A percentile compares a stretch with the other conserved stretches of the same genome.
Conservation (phyloP, 1,140 invertebrate species). For the Acromyrmex echinatior region DNA sequence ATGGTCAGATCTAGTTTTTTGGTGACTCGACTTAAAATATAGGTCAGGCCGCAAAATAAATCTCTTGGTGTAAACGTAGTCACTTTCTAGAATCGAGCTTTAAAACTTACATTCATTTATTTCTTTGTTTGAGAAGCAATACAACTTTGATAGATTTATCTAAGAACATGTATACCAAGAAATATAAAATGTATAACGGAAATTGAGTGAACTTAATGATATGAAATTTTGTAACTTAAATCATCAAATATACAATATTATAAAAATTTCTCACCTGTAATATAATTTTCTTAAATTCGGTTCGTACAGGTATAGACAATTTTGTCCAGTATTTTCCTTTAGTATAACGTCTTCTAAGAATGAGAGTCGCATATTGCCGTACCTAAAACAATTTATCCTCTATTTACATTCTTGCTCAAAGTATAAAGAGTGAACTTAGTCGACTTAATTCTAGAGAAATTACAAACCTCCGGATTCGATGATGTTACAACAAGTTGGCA, state of each 20-base stretch:
- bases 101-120: neutral
- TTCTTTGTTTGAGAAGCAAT: neutral
- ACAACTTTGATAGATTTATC: neutral
- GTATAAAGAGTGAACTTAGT: neutral
- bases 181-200: neutral
- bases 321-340: constrained; percentile 89
- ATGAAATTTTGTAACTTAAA: constrained; percentile 34
- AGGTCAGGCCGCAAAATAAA: no score
- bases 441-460: neutral
- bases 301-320: constrained; percentile 84
- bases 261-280: constrained; percentile 76
- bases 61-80: no score
- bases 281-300: constrained; percentile 79
- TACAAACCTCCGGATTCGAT: constrained; percentile 87
- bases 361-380: constrained; percentile 90
- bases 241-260: neutral
- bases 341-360: constrained; percentile 88
- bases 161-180: neutral
- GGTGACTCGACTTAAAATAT: no score
- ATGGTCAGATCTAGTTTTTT: no score
- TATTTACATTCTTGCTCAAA: neutral
- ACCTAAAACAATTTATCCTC: constrained; percentile 84
- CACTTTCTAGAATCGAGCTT: neutral
- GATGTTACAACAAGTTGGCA: constrained; percentile 88
- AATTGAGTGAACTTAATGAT: neutral